These are phyloP conservation scores for Sciaenops ocellatus DNA, from an alignment of 2,797 vertebrate species.

Conservation along the genomic window DNA sequence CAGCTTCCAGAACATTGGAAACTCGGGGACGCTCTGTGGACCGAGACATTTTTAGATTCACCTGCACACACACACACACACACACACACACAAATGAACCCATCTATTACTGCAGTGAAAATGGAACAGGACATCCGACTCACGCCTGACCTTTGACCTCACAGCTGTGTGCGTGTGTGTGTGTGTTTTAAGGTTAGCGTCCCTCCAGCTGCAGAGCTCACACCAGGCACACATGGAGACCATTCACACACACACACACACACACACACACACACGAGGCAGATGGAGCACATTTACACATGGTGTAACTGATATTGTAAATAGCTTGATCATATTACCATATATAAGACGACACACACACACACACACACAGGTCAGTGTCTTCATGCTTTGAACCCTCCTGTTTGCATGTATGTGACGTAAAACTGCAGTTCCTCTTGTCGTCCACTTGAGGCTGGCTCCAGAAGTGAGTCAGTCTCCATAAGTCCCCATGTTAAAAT, in stretches of 20 bases:
- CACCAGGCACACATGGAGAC: constrained; percentile 39
- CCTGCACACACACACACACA: constrained; percentile 14
- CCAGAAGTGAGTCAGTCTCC: too few species aligned
- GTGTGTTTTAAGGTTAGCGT: constrained; percentile 31
- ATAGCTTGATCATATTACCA: constrained; percentile 46
- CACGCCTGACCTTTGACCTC: constrained; percentile 44
- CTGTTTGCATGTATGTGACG: too few species aligned
- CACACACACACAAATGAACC: constrained; percentile 6
- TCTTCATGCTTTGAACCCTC: too few species aligned
- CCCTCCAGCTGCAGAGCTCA: constrained; percentile 42
- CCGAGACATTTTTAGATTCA: too few species aligned
- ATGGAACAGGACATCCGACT: constrained; percentile 37
- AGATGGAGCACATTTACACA: constrained; percentile 47
- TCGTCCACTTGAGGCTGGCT: too few species aligned
- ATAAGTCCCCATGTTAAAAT: too few species aligned
- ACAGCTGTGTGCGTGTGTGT: constrained; percentile 39
- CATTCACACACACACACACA: constrained; percentile 32
- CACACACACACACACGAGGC: constrained; percentile 17
- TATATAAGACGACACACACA: constrained; percentile 29
- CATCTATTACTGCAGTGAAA: constrained; percentile 36
- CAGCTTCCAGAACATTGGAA: too few species aligned
- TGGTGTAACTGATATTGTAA: constrained; percentile 55
- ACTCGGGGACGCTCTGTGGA: too few species aligned
- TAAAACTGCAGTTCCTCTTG: too few species aligned
- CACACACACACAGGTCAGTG: too few species aligned